These are phyloP conservation scores for Colletes collaris DNA, from an alignment of 2,888 invertebrate genomes.

Conservation along the genomic window DNA sequence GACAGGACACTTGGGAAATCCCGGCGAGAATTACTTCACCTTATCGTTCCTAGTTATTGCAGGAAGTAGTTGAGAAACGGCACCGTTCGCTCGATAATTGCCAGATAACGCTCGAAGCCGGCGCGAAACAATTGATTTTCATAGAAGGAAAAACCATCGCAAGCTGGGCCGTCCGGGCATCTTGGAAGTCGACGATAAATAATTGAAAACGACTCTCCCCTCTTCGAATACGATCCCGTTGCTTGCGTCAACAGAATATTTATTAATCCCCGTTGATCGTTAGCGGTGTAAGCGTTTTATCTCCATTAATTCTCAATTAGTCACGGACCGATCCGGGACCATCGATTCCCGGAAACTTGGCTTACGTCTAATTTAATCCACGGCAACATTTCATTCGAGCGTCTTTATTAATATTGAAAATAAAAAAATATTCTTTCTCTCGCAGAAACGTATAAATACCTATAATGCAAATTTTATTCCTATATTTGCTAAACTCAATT, in stretches of 20 bases:
- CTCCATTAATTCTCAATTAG: constrained; percentile 40
- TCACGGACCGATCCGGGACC: constrained; percentile 9
- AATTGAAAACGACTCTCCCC: background rate
- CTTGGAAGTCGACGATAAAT: constrained; percentile 10
- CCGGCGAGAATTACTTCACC: constrained; percentile 58
- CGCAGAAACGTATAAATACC: too few species aligned
- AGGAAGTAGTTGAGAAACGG: constrained; percentile 57
- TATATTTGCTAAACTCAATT: too few species aligned
- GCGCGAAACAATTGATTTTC: constrained; percentile 51
- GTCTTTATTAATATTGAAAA: too few species aligned
- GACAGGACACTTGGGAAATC: constrained; percentile 63
- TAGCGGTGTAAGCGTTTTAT: constrained; percentile 5
- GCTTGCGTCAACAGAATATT: constrained; percentile 25
- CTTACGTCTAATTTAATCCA: background rate
- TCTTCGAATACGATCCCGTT: background rate
- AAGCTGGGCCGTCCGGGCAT: background rate
- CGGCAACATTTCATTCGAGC: background rate
- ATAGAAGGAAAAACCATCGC: constrained; percentile 5
- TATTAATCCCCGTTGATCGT: constrained; percentile 3
- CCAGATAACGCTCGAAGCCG: constrained; percentile 38
- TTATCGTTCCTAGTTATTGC: constrained; percentile 57
- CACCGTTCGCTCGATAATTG: constrained; percentile 55
- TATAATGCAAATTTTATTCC: too few species aligned
- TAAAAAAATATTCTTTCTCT: too few species aligned
- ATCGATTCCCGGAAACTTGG: constrained; percentile 10